Conservation (phyloP, 1,140 invertebrate species). For the Leucophenga varia region DNA sequence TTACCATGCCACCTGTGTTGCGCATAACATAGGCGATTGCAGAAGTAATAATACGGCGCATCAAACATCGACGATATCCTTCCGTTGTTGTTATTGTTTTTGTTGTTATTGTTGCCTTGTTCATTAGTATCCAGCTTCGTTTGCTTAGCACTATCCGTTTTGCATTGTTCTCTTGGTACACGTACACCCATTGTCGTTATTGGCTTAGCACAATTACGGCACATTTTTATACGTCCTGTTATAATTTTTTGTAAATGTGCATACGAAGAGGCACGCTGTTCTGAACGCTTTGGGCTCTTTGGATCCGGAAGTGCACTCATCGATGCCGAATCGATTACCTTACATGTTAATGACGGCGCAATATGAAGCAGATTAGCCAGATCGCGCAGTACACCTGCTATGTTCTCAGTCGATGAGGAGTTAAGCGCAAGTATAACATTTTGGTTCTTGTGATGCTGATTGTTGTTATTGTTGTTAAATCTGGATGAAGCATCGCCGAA, state of each 20-base stretch:
- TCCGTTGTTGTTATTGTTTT: too few relatives aligned
- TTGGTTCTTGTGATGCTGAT: conserved; percentile 57
- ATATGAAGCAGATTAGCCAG: conserved; percentile 91
- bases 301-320: conserved; percentile 4
- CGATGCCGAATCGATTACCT: conserved; percentile 31
- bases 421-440: conserved; percentile 92
- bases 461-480: conserved; percentile 59
- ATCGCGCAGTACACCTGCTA: conserved; percentile 84
- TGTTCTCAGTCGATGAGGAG: conserved; percentile 88
- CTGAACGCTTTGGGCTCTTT: background rate
- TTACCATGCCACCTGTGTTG: conserved; percentile 34
- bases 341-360: conserved; percentile 78
- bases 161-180: conserved; percentile 24
- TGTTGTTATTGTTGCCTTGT: too few relatives aligned
- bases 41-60: conserved; percentile 31
- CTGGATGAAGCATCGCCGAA: conserved; percentile 21
- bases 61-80: too few relatives aligned
- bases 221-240: conserved; percentile 31
- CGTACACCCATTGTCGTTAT: conserved; percentile 30
- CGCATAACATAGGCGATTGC: conserved; percentile 33
- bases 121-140: too few relatives aligned
- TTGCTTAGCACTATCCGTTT: too few relatives aligned
- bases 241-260: conserved; percentile 38
- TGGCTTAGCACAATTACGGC: conserved; percentile 32
- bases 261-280: background rate